phyloP scores from a whole-genome alignment of 2,888 invertebrate species.

The Leucoma salicis region DNA sequence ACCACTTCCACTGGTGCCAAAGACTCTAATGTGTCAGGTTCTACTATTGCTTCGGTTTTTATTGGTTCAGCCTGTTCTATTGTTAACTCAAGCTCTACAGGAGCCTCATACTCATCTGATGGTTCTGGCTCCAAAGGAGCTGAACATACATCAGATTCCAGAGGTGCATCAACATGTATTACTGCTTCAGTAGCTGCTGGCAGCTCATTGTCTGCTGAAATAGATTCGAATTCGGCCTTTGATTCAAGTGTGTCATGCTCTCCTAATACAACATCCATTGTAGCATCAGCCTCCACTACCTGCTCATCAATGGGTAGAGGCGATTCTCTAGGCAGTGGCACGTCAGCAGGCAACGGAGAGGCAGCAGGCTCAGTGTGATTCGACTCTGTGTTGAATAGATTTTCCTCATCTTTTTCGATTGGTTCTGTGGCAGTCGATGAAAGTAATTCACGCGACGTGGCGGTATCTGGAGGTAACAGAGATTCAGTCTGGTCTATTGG shows the following conservation, averaged over 20 bases:
- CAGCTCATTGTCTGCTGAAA: not conserved
- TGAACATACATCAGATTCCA: not conserved
- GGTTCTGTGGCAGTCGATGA: constrained; percentile 3
- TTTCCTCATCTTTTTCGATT: constrained; percentile 1
- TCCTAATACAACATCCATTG: not conserved
- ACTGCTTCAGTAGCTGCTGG: not conserved
- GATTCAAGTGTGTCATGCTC: not conserved
- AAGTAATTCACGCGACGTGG: not conserved
- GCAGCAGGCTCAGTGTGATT: not conserved
- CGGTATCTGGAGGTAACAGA: constrained; percentile 13
- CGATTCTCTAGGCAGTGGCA: constrained; percentile 28
- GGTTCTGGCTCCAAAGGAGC: not conserved
- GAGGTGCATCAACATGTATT: not conserved
- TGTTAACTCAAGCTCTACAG: not conserved
- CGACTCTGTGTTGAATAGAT: constrained; percentile 2
- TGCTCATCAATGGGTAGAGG: constrained; percentile 20
- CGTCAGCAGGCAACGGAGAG: constrained; percentile 29
- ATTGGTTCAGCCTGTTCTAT: not conserved
- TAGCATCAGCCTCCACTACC: not conserved
- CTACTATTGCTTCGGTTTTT: not conserved
- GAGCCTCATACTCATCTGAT: not conserved
- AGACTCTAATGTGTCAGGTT: not conserved
- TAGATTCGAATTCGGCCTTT: not conserved
- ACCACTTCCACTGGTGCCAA: not conserved
- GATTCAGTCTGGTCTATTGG: constrained; percentile 27